Conservation (phyloP, 2,113 vertebrate genomes). For the Hyaena hyaena region DNA sequence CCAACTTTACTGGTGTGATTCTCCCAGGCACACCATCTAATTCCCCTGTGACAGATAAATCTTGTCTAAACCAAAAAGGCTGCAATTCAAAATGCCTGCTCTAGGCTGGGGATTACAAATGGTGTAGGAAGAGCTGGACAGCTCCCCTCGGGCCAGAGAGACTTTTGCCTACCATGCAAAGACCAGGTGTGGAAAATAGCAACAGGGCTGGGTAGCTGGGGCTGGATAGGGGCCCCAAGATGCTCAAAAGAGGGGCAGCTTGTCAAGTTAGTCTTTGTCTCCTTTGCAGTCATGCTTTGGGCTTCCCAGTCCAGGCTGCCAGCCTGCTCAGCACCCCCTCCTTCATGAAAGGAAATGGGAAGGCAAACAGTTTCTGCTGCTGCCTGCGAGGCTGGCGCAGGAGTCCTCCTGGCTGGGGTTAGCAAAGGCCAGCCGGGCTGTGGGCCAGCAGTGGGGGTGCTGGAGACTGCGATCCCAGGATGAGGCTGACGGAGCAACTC, state of each 20-base stretch:
- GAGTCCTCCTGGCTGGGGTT: background rate
- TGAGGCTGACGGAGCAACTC: background rate
- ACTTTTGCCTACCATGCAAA: background rate
- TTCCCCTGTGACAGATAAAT: background rate
- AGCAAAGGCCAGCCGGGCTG: background rate
- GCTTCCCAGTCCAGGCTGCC: background rate
- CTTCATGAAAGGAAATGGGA: background rate
- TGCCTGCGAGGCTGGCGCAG: background rate
- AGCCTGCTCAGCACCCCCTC: background rate
- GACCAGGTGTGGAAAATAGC: background rate
- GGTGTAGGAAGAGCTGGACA: background rate
- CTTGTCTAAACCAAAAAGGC: slow-evolving; percentile 11
- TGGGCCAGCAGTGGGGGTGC: background rate
- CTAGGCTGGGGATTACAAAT: background rate
- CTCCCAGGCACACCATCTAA: background rate
- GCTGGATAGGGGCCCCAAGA: background rate
- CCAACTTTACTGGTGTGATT: background rate
- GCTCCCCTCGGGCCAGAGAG: background rate
- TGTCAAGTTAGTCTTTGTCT: background rate
- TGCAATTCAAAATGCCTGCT: background rate
- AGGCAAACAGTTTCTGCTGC: background rate
- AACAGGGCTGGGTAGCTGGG: background rate
- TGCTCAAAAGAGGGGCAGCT: background rate
- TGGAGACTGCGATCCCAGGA: background rate
- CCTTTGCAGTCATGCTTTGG: background rate